Base-by-base conservation (phyloP, 2,797 vertebrate genomes). In the Anas bahamensis region DNA sequence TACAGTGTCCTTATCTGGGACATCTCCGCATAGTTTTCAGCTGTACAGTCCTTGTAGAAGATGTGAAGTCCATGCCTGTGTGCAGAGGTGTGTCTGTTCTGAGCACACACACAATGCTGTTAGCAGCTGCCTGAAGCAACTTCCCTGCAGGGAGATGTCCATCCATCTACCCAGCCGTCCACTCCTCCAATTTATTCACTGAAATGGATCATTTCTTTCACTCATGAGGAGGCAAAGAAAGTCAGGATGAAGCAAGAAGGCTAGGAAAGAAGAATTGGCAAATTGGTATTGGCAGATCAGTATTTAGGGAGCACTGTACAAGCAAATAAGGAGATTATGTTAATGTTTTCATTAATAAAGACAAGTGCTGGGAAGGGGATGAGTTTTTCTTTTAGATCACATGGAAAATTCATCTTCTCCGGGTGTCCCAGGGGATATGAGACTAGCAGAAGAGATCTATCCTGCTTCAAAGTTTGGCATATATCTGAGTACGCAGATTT, bases 311-410 rank as follows among this genome's bases (percentile, higher is more conserved):
- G 59, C 72, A 50, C 37, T 8, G 2, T 28, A 26, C 9, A 83
- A 83, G 18, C 6, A 69, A 69, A 23, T 76, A 59, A 77, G 24
- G 35, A 84, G 46, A 85, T 87, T 61, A 52, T 65, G 29, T 41
- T 92, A 81, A 66, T 90, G 69, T 46, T 92, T 89, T 95, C 24
- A 88, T 87, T 93, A 93, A 78, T 55, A 73, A 94, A 87, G 61
- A 69, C 22, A 87, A 87, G 29, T 68, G 8, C 52, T 88, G 56
- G 72, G 73, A 85, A 95, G 79, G 22, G 26, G 8, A 31, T 28
- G 31, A 65, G 17, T 53, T 94, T 71, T 91, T 71, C 16, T 63
- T 85, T 61, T 48, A 80, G 89, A 70, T 78, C 56, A 66, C 52
- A 60, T 80, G 93, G 69, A 94, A 94, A 93, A 93, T 66, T 85